Evolutionary conservation across 2,888 invertebrate species (phyloP).

Genomic region (Caenorhabditis wallacei): DNA sequence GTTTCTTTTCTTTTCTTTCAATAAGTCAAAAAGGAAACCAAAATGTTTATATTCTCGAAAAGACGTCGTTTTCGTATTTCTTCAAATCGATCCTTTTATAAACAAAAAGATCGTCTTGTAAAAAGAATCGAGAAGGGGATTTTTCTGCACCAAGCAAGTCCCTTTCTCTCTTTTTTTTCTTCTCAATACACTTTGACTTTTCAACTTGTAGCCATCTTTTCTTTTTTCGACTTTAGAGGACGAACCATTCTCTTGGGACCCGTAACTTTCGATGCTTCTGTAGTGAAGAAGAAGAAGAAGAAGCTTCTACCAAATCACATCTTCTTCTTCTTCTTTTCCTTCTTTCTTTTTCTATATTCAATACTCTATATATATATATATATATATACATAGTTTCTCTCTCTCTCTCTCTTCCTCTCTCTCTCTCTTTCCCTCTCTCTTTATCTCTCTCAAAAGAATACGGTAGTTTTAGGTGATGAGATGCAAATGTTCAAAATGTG

Average conservation of each 20-base stretch:
- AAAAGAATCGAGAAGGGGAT: background rate
- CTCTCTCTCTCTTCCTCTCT: too few species aligned
- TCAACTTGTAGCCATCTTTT: slow-evolving; percentile 20
- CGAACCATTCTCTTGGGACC: slow-evolving; percentile 51
- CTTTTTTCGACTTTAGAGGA: slow-evolving; percentile 8
- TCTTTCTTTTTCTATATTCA: background rate
- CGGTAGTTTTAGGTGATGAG: slow-evolving; percentile 66
- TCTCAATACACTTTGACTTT: slow-evolving; percentile 53
- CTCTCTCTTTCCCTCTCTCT: too few species aligned
- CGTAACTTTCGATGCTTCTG: slow-evolving; percentile 54
- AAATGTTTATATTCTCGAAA: slow-evolving; percentile 44
- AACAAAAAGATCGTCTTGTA: slow-evolving; percentile 39
- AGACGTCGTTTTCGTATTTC: background rate
- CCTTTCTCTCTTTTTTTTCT: slow-evolving; percentile 5
- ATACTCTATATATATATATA: slow-evolving; percentile 13
- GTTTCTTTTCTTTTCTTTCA: slow-evolving; percentile 7
- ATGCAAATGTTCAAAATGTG: slow-evolving; percentile 45
- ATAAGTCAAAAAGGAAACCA: slow-evolving; percentile 17
- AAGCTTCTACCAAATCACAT: slow-evolving; percentile 55
- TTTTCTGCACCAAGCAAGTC: slow-evolving; percentile 22
- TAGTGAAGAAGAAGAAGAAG: too few species aligned
- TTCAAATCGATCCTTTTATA: slow-evolving; percentile 55
- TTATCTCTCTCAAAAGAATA: too few species aligned
- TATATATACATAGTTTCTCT: slow-evolving; percentile 4
- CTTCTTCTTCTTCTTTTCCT: slow-evolving; percentile 39